These are phyloP conservation scores for Orycteropus afer DNA, from an alignment of 2,113 vertebrate genomes.

Conservation along the genomic window DNA sequence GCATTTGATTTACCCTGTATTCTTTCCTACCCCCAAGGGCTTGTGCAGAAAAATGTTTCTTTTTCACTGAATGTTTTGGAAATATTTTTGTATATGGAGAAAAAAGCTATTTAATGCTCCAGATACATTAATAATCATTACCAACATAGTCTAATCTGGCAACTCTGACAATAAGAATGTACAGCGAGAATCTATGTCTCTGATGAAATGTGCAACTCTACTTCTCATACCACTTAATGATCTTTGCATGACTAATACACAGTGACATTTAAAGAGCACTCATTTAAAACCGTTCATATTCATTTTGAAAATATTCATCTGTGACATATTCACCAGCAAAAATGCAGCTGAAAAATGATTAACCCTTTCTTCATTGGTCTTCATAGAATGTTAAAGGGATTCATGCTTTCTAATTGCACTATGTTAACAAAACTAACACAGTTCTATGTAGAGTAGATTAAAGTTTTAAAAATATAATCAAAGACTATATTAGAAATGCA, in stretches of 20 bases:
- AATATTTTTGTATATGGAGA: slow-evolving; percentile 22
- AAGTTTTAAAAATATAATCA: slow-evolving; percentile 43
- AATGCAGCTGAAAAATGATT: slow-evolving; percentile 67
- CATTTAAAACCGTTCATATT: slow-evolving; percentile 76
- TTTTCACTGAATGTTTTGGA: slow-evolving; percentile 60
- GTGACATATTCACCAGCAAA: slow-evolving; percentile 70
- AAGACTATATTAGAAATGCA: no score
- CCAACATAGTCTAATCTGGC: slow-evolving; percentile 38
- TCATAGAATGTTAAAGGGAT: background rate
- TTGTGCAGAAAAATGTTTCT: background rate
- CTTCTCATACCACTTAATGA: slow-evolving; percentile 69
- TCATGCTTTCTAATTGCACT: slow-evolving; percentile 18
- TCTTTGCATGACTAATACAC: slow-evolving; percentile 77
- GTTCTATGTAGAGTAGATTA: background rate
- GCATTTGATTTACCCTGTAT: slow-evolving; percentile 53
- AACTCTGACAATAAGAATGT: slow-evolving; percentile 51
- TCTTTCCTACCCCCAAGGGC: slow-evolving; percentile 26
- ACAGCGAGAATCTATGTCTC: slow-evolving; percentile 44
- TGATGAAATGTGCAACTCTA: slow-evolving; percentile 63
- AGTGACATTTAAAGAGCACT: slow-evolving; percentile 77
- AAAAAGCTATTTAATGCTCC: slow-evolving; percentile 64
- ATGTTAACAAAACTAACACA: background rate
- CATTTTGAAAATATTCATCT: slow-evolving; percentile 79
- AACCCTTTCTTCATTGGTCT: slow-evolving; percentile 54
- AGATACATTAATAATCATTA: slow-evolving; percentile 73